Evolutionary conservation across 2,888 invertebrate genomes (phyloP), one percentile per base, ranked within the genome.

Genomic region (Eueremaeus valkanovi): DNA sequence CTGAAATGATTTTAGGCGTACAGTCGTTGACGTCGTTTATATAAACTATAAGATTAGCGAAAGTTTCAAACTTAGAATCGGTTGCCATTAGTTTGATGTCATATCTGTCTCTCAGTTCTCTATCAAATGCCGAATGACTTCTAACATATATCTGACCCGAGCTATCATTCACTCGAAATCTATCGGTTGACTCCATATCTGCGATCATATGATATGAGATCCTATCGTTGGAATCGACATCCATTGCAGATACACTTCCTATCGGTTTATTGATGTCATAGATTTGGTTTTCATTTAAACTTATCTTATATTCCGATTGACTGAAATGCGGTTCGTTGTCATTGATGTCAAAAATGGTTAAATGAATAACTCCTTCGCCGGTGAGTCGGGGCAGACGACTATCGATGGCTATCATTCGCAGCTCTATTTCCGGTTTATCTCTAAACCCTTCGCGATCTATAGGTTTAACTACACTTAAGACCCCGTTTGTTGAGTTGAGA

Each of bases 321-420:
- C 89, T 90, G 83, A 96, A 96, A 81, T 90, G 89, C 0, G 96
- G 96, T 79, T 90, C 89, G 83, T 95, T 93, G 83, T 96, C 96
- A 83, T 96, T 96, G 76, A 93, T 91, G 84, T 97, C 97, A 85
- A 93, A 91, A 13, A 97, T 95, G 74, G 92, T 87, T 76, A 97
- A 90, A 81, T 89, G 89, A 0, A 97, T 91, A 72, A 92, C 91
- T 51, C 95, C 95, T 5, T 95, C 92, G 72, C 96, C 95, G 1
- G 95, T 95, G 75, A 95, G 85, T 1, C 95, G 92, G 24, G 95
- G 95, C 27, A 92, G 92, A 75, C 95, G 95, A 92, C 86, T 61
- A 87, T 95, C 95, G 92, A 94, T 93, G 77, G 94, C 95, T 77
- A 93, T 92, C 73, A 95, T 86, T 2, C 92, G 92, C 79, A 95